Base-by-base conservation (phyloP, 2,888 invertebrate genomes). In the Stegophylla sp. region DNA sequence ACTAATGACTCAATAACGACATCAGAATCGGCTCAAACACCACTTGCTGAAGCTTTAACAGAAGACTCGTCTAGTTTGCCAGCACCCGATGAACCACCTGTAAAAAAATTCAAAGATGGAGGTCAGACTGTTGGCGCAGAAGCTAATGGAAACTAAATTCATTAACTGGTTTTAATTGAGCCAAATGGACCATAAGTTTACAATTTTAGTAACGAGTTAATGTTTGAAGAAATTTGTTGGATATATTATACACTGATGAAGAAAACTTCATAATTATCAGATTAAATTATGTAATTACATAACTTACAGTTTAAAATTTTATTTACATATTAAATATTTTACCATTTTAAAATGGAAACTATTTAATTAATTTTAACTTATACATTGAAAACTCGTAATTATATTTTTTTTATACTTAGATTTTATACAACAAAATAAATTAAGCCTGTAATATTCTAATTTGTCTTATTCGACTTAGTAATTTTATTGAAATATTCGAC, bases 91-190 rank as follows among this genome's bases (percentile, higher is more conserved):
- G 84, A 84, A 82, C 85, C 85, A 28, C 85, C 85, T 48, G 88
- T 88, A 85, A 89, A 91, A 87, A 88, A 84, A 82, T 79, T 83
- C 41, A 84, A 84, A 83, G 83, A 81, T 61, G 83, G 82, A 34
- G 79, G 17, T 7, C 79, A 79, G 34, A 79, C 74, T 67, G 76
- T 69, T 79, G 79, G 75, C 82, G 83, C 82, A 79, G 83, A 83
- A 56, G 77, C 81, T 43, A 79, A 79, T 51, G 79, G 79, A 1
- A 79, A 79, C 48, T 79, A 63, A 79, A 23, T 79, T 41, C 59
- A 15, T 56, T 71, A 34, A 51, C 20, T 51, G 20, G 48, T 63
- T 69, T 61, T 61, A 51, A 64, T 69, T 23, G 67, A 69, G 12
- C 77, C 45, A 51, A 71, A 71, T 71, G 59, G 79, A 79, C 61